Evolutionary conservation across 1,140 invertebrate species (phyloP), one percentile per base, ranked within the genome.

Genomic region (Tetranychus cinnabarinus): DNA sequence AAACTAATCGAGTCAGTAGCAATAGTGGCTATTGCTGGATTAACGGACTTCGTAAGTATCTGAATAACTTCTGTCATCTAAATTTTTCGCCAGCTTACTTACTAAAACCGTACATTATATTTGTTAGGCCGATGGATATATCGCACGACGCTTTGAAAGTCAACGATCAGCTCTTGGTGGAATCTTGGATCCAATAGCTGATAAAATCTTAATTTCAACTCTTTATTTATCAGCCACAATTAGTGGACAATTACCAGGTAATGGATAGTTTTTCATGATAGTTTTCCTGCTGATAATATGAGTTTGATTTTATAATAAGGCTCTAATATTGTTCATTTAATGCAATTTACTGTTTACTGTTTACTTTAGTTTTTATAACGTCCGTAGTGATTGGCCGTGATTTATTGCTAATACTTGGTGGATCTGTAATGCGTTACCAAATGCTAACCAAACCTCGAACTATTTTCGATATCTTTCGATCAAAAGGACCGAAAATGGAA

Each of bases 181-280:
- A 64, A 91, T 93, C 70, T 70, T 97, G n/a, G 93, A 97, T 74
- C 93, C 93, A 12, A 79, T 93, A 72, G 92, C 92, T n/a, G 93
- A 97, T 72, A 97, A 97, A 77, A 76, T 97, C 23, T 76, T 97
- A 5, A 82, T 97, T 63, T 86, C 81, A 12, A 86, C 86, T 13
- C 73, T 97, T 45, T 91, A 91, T 69, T 70, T 95, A 35, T 82
- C 86, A 1, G 74, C 96, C 36, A 88, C 89, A 10, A 85, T 82
- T 74, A 81, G 82, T 60, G 80, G 82, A 56, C 72, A 95, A 13
- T 85, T 97, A 69, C 91, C 92, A 69, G 50, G 50, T 52, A 50
- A 50, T 23, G 23, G 0, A 23, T 23, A 23, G 23, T 23, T 23
- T 23, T 23, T 23, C 23, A 23, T 23, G 23, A 23, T 23, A 23